A percentile compares a stretch with the other conserved stretches of the same genome.
These are phyloP conservation scores for Lucilia sericata DNA, from an alignment of 1,140 invertebrate species.

Conservation along the genomic window DNA sequence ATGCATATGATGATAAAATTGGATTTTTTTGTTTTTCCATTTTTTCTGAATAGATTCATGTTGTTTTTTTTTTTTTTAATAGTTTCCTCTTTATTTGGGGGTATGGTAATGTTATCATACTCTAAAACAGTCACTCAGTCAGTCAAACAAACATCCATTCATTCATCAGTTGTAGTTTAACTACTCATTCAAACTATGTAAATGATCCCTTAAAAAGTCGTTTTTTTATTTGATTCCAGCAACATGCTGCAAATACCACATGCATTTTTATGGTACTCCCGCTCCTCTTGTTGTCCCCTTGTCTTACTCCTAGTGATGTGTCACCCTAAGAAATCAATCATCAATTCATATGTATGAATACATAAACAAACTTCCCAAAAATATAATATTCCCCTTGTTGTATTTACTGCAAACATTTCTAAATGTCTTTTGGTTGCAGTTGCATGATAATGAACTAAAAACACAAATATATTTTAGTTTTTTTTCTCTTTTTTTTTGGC, in stretches of 20 bases:
- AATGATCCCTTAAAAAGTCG: too few species aligned
- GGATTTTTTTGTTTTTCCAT: not conserved
- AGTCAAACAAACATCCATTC: too few species aligned
- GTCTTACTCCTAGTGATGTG: not conserved
- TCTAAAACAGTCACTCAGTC: too few species aligned
- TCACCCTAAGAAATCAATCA: conserved; percentile 26
- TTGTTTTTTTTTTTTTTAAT: not conserved
- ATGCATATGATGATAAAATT: not conserved
- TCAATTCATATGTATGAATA: not conserved
- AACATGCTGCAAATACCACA: too few species aligned
- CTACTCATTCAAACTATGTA: too few species aligned
- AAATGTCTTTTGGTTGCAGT: not conserved
- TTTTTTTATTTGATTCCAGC: too few species aligned
- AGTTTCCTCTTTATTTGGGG: not conserved
- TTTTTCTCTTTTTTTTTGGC: too few species aligned
- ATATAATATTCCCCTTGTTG: not conserved
- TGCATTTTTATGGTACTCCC: too few species aligned
- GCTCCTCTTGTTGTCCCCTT: too few species aligned
- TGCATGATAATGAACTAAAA: not conserved
- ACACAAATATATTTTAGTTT: not conserved
- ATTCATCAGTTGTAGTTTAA: too few species aligned
- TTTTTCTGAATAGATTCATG: too few species aligned
- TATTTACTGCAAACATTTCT: not conserved
- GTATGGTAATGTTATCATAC: too few species aligned
- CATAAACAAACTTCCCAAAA: not conserved